A percentile compares a stretch with the other conserved stretches of the same genome.
Conservation (phyloP, 2,797 vertebrate genomes). For the Amphiprion clarkii region DNA sequence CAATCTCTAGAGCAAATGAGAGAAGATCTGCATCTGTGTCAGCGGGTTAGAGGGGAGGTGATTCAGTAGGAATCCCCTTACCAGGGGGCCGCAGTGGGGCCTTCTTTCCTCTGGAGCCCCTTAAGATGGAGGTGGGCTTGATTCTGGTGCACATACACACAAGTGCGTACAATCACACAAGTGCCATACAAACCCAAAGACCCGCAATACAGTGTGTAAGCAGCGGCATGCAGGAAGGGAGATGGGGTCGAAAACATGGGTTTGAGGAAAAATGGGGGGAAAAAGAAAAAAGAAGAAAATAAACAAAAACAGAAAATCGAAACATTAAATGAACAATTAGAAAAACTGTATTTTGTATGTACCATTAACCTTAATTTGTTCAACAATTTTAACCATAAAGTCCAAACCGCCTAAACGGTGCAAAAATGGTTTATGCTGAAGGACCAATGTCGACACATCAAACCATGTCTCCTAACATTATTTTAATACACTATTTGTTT, state of each 20-base stretch:
- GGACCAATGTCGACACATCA: background rate
- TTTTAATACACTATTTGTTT: too few species aligned
- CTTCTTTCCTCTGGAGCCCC: conserved; percentile 68
- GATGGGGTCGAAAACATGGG: conserved; percentile 11
- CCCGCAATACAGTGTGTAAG: conserved; percentile 47
- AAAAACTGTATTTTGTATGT: background rate
- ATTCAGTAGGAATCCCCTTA: conserved; percentile 57
- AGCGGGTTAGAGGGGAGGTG: background rate
- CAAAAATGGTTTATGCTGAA: too few species aligned
- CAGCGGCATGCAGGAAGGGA: conserved; percentile 72
- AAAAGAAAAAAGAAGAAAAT: conserved; percentile 24
- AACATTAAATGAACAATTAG: conserved; percentile 25
- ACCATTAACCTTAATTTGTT: background rate
- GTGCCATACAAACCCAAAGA: conserved; percentile 65
- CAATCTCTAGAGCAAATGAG: conserved; percentile 2
- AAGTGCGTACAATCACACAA: conserved; percentile 20
- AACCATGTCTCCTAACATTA: background rate
- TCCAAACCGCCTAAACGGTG: background rate
- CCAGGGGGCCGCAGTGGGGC: conserved; percentile 60
- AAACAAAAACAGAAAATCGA: conserved; percentile 15
- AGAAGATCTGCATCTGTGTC: conserved; percentile 45
- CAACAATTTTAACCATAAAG: background rate
- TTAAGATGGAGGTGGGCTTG: conserved; percentile 73
- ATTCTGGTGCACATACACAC: conserved; percentile 62
- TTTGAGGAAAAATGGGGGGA: conserved; percentile 12